phyloP scores from a whole-genome alignment of 2,888 invertebrate species.

The Atrina japonica region DNA sequence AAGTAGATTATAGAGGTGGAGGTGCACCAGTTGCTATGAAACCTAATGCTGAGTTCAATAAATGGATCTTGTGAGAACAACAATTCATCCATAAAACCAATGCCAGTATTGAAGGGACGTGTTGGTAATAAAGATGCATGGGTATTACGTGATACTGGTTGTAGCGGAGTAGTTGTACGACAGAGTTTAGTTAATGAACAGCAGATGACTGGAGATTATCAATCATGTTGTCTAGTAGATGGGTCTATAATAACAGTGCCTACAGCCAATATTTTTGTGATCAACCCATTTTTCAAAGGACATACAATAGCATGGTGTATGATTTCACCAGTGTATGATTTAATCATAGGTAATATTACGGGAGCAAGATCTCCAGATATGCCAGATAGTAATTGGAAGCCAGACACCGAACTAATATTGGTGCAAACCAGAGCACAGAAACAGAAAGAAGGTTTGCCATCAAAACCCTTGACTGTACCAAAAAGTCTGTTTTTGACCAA shows the following conservation, averaged over 20 bases:
- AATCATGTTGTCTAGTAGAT: constrained; percentile 35
- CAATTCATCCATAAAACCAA: not conserved
- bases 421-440: constrained; percentile 18
- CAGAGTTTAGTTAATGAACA: constrained; percentile 16
- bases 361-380: constrained; percentile 22
- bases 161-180: constrained; percentile 38
- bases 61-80: not conserved
- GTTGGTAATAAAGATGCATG: not conserved
- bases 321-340: constrained; percentile 39
- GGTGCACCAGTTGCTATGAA: too few relatives aligned
- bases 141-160: constrained; percentile 40
- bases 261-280: constrained; percentile 22
- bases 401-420: not conserved
- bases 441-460: constrained; percentile 1
- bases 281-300: constrained; percentile 37
- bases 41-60: too few relatives aligned
- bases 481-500: not conserved
- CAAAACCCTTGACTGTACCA: constrained; percentile 5
- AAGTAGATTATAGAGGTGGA: too few relatives aligned
- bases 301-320: constrained; percentile 30
- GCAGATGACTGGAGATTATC: constrained; percentile 15
- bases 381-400: constrained; percentile 8
- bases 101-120: constrained; percentile 15
- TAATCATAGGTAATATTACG: constrained; percentile 40
- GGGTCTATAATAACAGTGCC: constrained; percentile 29